phyloP scores from a whole-genome alignment of 2,888 invertebrate species.

The Dendrolimus pini region DNA sequence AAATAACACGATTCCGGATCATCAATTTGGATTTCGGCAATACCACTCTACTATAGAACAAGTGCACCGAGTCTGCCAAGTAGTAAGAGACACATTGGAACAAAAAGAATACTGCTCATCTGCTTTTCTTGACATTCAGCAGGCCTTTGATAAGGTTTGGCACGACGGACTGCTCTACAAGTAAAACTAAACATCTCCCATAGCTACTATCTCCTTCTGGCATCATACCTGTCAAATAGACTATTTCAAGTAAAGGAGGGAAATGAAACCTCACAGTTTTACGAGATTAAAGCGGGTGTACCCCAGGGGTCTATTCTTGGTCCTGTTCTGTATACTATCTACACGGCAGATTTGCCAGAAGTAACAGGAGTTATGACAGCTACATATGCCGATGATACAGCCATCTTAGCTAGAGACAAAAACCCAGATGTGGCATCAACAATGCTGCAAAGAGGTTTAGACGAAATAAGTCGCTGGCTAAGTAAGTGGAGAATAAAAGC shows the following conservation, averaged over 20 bases:
- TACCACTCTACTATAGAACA: constrained; percentile 11
- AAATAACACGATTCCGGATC: no score
- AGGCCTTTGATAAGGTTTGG: background rate
- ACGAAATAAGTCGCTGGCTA: constrained; percentile 8
- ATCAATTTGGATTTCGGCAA: no score
- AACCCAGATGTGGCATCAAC: no score
- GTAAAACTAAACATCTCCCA: no score
- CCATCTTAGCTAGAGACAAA: no score
- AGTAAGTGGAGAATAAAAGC: constrained; percentile 11
- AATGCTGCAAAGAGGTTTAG: background rate
- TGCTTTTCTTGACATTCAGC: background rate
- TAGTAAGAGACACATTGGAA: constrained; percentile 5
- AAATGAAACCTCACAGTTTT: background rate
- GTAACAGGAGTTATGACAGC: no score
- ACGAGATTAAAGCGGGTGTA: background rate
- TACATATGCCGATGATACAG: no score
- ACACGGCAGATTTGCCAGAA: no score
- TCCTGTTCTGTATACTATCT: no score
- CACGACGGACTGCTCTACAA: no score
- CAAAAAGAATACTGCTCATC: background rate
- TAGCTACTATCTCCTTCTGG: no score
- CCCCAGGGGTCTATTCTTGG: background rate
- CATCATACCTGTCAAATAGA: background rate
- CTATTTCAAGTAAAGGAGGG: background rate
- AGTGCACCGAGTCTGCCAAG: constrained; percentile 10